These are phyloP conservation scores for Pelochelys cantorii DNA, from an alignment of 2,797 vertebrate genomes.

Conservation along the genomic window DNA sequence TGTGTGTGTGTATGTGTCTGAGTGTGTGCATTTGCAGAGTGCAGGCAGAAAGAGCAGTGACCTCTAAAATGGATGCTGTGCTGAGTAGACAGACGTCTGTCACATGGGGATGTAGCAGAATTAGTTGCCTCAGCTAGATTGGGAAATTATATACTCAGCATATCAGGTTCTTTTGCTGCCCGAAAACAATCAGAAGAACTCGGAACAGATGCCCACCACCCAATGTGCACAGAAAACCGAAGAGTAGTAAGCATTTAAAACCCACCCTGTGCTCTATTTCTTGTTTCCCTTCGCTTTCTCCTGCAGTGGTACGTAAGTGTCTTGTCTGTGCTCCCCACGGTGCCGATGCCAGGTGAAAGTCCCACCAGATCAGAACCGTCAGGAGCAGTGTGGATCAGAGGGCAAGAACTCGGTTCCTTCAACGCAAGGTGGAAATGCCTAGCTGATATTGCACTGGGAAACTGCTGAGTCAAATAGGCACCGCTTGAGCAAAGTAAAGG, in stretches of 20 bases:
- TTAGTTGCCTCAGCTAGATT: constrained; percentile 23
- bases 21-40: background rate
- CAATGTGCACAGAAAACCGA: constrained; percentile 17
- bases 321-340: background rate
- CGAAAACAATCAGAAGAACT: background rate
- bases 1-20: rapidly evolving
- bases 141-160: constrained; percentile 72
- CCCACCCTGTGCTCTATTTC: background rate
- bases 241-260: constrained; percentile 9
- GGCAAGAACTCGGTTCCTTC: background rate
- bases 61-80: constrained; percentile 62
- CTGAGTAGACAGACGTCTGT: constrained; percentile 73
- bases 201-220: constrained; percentile 9
- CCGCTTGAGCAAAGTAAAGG: background rate
- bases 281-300: background rate
- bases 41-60: constrained; percentile 31
- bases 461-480: background rate
- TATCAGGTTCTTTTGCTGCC: constrained; percentile 70
- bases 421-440: constrained; percentile 11
- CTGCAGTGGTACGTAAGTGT: background rate
- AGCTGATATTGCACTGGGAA: constrained; percentile 5
- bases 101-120: background rate
- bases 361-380: background rate
- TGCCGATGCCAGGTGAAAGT: background rate
- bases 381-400: background rate